Evolutionary conservation across 1,140 invertebrate species (phyloP).

Genomic region (Leptinotarsa defecta): DNA sequence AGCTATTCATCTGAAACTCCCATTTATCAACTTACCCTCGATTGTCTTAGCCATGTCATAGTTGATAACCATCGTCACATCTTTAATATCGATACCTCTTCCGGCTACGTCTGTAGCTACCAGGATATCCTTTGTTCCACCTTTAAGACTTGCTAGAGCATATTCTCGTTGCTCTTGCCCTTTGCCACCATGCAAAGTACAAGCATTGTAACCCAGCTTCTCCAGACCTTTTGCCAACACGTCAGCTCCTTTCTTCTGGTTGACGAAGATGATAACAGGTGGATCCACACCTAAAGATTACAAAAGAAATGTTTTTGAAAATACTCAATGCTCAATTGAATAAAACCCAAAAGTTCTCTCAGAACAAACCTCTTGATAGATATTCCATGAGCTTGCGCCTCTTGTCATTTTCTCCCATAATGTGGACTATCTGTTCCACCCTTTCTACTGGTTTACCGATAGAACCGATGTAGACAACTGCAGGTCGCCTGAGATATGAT

Average conservation of each 20-base stretch:
- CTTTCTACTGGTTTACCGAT: slow-evolving; percentile 97
- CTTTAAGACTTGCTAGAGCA: slow-evolving; percentile 93
- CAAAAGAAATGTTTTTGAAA: background rate
- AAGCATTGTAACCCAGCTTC: slow-evolving; percentile 96
- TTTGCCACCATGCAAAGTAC: slow-evolving; percentile 98
- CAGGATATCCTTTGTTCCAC: slow-evolving; percentile 93
- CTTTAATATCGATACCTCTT: slow-evolving; percentile 99
- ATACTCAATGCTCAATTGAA: too few species aligned
- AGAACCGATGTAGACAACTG: slow-evolving; percentile 98
- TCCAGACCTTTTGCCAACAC: slow-evolving; percentile 95
- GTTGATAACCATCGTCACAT: slow-evolving; percentile 98
- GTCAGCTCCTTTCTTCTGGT: slow-evolving; percentile 99
- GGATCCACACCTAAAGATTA: slow-evolving; percentile 76
- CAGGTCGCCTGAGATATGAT: slow-evolving; percentile 92
- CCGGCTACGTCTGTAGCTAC: slow-evolving; percentile 99
- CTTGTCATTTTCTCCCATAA: slow-evolving; percentile 94
- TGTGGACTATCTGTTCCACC: slow-evolving; percentile 96
- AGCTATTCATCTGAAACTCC: slow-evolving; percentile 2
- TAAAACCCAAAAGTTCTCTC: too few species aligned
- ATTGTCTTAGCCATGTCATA: slow-evolving; percentile 99
- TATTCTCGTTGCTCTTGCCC: slow-evolving; percentile 99
- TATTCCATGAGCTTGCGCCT: slow-evolving; percentile 88
- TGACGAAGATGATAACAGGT: slow-evolving; percentile 99
- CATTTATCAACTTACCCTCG: slow-evolving; percentile 67
- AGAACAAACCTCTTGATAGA: slow-evolving; percentile 62